phyloP scores from a whole-genome alignment of 2,888 invertebrate species.

The Lasioglossum zephyrum region DNA sequence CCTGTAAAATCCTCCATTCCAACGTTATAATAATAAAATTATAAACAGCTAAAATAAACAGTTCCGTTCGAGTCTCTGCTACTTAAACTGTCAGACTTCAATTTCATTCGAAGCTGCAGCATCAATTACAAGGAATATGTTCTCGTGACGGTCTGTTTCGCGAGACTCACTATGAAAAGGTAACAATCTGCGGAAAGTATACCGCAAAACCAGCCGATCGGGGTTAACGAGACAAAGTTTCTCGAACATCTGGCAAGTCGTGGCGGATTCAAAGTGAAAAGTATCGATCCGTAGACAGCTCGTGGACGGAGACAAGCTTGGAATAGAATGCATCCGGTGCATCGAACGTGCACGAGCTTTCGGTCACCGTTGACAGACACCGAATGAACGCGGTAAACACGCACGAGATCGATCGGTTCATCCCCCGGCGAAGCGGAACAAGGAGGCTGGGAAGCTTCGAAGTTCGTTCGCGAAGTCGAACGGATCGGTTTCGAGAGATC shows the following conservation, averaged over 20 bases:
- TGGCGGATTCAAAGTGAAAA: constrained; percentile 13
- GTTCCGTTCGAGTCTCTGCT: background rate
- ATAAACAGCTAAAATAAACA: background rate
- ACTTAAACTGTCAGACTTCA: background rate
- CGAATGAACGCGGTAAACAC: background rate
- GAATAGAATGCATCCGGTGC: constrained; percentile 9
- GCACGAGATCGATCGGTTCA: background rate
- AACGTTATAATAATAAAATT: background rate
- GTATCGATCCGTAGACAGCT: constrained; percentile 12
- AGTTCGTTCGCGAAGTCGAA: background rate
- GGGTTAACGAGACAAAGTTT: background rate
- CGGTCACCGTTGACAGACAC: constrained; percentile 1
- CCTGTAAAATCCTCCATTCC: background rate
- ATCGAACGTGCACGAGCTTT: background rate
- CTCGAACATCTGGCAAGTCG: background rate
- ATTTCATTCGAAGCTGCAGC: background rate
- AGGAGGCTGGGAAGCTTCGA: background rate
- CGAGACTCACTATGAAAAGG: background rate
- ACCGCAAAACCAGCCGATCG: background rate
- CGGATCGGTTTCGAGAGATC: background rate
- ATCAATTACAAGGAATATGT: background rate
- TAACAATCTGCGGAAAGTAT: background rate
- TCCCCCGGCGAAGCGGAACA: background rate
- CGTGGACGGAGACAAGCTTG: background rate
- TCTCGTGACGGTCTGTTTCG: background rate